phyloP scores from a whole-genome alignment of 2,113 vertebrate species.

The Pygoscelis antarcticus region DNA sequence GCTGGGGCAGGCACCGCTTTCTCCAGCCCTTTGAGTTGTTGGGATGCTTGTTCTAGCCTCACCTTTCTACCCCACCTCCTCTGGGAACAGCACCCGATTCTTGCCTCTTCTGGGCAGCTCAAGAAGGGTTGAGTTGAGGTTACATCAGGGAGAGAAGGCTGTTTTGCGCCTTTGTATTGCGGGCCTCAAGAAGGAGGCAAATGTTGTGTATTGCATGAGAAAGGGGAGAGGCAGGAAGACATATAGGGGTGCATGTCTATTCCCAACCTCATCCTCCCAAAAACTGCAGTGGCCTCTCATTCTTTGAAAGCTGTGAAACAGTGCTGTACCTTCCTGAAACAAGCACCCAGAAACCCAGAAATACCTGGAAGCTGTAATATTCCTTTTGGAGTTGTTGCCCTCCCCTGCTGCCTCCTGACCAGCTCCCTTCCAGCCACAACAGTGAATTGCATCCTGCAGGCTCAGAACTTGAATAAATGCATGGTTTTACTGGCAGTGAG shows the following conservation, averaged over 20 bases:
- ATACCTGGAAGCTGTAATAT: not conserved
- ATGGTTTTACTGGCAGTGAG: not conserved
- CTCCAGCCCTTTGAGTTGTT: not conserved
- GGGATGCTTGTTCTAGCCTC: not conserved
- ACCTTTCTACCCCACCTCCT: not conserved
- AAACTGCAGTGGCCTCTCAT: not conserved
- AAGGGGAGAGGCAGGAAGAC: not conserved
- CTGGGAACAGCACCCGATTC: rapidly evolving
- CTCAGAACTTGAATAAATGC: not conserved
- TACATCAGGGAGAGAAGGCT: not conserved
- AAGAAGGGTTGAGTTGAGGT: not conserved
- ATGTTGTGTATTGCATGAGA: not conserved
- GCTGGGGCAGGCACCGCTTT: not conserved
- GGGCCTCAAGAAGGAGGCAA: not conserved
- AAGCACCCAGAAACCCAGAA: not conserved
- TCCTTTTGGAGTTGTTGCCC: not conserved
- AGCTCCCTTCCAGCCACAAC: not conserved
- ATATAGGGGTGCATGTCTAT: rapidly evolving
- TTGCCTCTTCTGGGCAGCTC: not conserved
- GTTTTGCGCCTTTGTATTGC: not conserved
- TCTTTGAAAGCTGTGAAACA: not conserved
- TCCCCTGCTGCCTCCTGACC: not conserved
- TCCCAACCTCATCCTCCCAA: rapidly evolving
- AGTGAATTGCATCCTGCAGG: not conserved
- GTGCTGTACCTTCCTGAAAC: not conserved